Evolutionary conservation across 1,140 invertebrate species (phyloP), one percentile per base, ranked within the genome.

Genomic region (Chrysomallon squamiferum): DNA sequence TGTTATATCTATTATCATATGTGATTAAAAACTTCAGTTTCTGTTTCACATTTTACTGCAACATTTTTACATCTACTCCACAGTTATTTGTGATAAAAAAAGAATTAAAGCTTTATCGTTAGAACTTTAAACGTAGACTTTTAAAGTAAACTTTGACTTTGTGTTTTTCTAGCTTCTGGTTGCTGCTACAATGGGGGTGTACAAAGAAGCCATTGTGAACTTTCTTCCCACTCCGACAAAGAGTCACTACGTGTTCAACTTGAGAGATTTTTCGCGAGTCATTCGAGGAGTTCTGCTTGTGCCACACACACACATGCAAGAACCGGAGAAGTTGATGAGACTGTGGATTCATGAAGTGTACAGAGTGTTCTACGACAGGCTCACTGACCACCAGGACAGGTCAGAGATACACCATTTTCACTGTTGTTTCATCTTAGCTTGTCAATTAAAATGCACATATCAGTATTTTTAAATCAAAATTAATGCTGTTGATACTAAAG

Each of bases 331-430:
- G 70, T 70, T 86, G 29, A 74, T 83, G 15, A 73, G 82, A 41
- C 69, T 87, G 22, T 87, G 85, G 85, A 71, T 87, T 0, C 85
- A 87, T 77, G 85, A 87, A 62, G 75, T 86, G 0, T 86, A 86
- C 74, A 65, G 85, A 65, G 85, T 86, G 1, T 87, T 87, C 68
- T 85, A 86, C 68, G 85, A 87, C 65, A 76, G 85, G 57, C 74
- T 87, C 9, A 85, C 81, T 62, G 84, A 85, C 63, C 73, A 80
- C 38, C 49, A 66, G 7, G 85, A 87, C 66, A 82, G 84, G 79
- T 84, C 33, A 61, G 66, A 33, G 22, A 45, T 43, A 30, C 20
- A 25, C n/a, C n/a, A n/a, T n/a, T n/a, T 38, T 9, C 50, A 20
- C 22, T n/a, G 11, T 49, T 52, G n/a, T n/a, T n/a, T n/a, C n/a